phyloP scores from a whole-genome alignment of 2,113 vertebrate genomes.

The Podarcis raffonei region DNA sequence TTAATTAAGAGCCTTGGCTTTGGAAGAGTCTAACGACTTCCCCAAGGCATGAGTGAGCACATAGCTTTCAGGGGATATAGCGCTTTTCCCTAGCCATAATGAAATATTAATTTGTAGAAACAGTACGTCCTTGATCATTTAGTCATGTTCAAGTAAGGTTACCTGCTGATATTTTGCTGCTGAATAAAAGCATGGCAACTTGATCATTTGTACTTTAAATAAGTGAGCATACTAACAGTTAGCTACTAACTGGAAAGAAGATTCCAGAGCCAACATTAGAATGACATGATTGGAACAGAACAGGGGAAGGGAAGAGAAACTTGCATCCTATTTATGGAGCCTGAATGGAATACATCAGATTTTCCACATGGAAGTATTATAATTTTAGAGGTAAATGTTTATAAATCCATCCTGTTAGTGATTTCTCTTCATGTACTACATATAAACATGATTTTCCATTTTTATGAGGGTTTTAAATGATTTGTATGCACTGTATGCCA shows the following conservation, averaged over 20 bases:
- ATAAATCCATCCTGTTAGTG: neutral
- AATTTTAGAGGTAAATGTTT: slow-evolving; percentile 1
- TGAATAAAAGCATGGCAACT: too few relatives aligned
- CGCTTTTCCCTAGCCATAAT: neutral
- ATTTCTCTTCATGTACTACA: neutral
- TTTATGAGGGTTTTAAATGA: neutral
- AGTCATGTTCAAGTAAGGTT: neutral
- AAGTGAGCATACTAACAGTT: neutral
- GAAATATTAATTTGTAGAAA: neutral
- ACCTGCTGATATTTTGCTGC: too few relatives aligned
- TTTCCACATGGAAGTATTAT: too few relatives aligned
- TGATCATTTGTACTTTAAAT: too few relatives aligned
- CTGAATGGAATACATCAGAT: neutral
- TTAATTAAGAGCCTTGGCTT: neutral
- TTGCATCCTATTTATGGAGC: neutral
- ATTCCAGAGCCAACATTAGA: neutral
- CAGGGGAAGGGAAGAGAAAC: too few relatives aligned
- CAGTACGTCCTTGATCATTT: neutral
- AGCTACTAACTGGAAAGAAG: neutral
- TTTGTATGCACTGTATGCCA: neutral
- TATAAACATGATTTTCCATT: neutral
- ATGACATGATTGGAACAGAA: neutral
- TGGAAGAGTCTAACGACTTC: neutral
- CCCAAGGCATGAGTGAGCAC: too few relatives aligned
- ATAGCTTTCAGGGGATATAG: neutral